Conservation (phyloP, 2,797 vertebrate species). For the Caiman crocodilus region DNA sequence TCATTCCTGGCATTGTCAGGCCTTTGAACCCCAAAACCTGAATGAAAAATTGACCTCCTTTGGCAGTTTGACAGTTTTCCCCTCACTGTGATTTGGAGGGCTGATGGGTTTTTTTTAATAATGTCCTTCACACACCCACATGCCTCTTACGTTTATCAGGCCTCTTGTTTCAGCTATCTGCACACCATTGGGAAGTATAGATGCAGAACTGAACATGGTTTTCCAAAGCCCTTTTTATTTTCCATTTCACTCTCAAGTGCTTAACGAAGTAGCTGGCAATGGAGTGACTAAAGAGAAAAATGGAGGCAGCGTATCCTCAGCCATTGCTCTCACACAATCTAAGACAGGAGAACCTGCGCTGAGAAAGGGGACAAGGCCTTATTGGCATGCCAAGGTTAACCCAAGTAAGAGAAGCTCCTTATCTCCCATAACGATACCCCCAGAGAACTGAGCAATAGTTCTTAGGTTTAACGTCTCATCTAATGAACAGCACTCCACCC, state of each 20-base stretch:
- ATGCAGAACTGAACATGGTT: background rate
- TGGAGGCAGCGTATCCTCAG: background rate
- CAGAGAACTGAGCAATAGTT: background rate
- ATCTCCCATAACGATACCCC: background rate
- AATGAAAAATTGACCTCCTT: background rate
- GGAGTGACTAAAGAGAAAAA: background rate
- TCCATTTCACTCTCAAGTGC: background rate
- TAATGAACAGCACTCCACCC: background rate
- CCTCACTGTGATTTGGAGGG: background rate
- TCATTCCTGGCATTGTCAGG: background rate
- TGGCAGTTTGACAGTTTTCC: background rate
- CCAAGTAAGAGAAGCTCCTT: background rate
- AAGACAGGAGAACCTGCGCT: background rate
- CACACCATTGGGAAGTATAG: background rate
- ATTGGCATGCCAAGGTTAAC: background rate
- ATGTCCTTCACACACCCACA: background rate
- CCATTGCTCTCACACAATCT: background rate
- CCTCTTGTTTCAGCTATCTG: background rate
- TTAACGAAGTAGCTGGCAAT: background rate
- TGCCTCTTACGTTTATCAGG: background rate
- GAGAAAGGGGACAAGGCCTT: background rate
- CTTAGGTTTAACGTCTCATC: background rate
- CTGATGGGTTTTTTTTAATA: background rate
- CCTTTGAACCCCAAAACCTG: background rate
- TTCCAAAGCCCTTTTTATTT: background rate